phyloP scores from a whole-genome alignment of 2,797 vertebrate genomes.

The Danio albolineatus region DNA sequence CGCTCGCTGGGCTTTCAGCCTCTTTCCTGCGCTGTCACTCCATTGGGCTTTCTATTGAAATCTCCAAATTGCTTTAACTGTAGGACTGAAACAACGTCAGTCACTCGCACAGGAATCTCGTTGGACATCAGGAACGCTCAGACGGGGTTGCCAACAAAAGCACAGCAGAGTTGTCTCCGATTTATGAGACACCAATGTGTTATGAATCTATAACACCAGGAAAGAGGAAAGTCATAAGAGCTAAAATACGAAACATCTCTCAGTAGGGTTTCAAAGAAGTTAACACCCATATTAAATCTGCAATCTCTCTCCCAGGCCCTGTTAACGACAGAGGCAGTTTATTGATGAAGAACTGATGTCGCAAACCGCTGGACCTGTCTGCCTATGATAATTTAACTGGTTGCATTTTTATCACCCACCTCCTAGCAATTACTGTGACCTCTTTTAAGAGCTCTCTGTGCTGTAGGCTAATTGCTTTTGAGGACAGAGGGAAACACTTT shows the following conservation, averaged over 20 bases:
- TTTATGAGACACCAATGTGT: conserved; percentile 13
- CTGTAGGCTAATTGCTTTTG: conserved; percentile 43
- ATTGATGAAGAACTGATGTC: conserved; percentile 47
- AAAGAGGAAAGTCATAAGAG: conserved; percentile 22
- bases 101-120: conserved; percentile 11
- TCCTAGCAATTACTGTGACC: conserved; percentile 42
- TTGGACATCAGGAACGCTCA: neutral
- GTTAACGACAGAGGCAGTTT: conserved; percentile 41
- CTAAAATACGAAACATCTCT: conserved; percentile 27
- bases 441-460: conserved; percentile 36
- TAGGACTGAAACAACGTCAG: conserved; percentile 39
- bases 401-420: conserved; percentile 39
- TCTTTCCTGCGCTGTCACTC: conserved; percentile 48
- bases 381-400: conserved; percentile 47
- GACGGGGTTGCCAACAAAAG: conserved; percentile 32
- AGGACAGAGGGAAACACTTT: conserved; percentile 37
- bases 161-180: conserved; percentile 21
- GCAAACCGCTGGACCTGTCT: conserved; percentile 26
- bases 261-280: conserved; percentile 36
- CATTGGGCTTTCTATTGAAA: conserved; percentile 47
- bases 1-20: conserved; percentile 39
- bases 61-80: conserved; percentile 56
- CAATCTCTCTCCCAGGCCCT: conserved; percentile 42
- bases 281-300: conserved; percentile 44
- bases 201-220: conserved; percentile 33